Conservation (phyloP, 2,113 vertebrate species). For the Dermatemys mawii region DNA sequence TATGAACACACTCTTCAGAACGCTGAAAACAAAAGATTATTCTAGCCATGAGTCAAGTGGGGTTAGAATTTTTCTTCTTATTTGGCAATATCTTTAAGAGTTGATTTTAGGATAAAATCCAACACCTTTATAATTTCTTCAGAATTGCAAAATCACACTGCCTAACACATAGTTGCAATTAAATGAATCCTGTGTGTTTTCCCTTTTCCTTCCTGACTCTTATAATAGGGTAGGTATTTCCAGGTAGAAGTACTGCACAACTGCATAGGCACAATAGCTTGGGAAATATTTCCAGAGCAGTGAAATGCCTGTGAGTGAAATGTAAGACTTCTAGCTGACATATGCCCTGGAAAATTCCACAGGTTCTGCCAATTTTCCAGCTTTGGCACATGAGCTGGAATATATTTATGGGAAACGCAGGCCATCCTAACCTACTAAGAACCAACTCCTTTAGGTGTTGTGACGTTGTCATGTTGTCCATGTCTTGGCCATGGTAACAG, state of each 20-base stretch:
- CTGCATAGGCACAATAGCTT: not conserved
- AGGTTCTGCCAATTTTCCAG: slow-evolving; percentile 23
- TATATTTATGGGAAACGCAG: not conserved
- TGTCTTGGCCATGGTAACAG: not conserved
- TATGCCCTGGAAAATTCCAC: slow-evolving; percentile 22
- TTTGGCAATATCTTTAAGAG: not conserved
- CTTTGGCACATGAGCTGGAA: slow-evolving; percentile 14
- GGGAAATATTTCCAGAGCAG: not conserved
- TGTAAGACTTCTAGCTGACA: slow-evolving; percentile 16
- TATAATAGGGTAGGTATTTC: not conserved
- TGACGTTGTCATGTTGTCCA: not conserved
- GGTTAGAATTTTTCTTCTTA: not conserved
- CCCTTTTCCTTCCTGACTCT: not conserved
- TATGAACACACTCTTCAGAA: not conserved
- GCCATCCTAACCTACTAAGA: not conserved
- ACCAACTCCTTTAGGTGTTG: not conserved
- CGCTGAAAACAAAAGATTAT: rapidly evolving
- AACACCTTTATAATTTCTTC: not conserved
- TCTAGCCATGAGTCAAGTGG: not conserved
- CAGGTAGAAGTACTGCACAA: not conserved
- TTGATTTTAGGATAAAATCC: not conserved
- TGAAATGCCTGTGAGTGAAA: not conserved
- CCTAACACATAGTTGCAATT: rapidly evolving
- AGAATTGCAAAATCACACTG: not conserved
- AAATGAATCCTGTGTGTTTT: not conserved